A percentile compares a stretch with the other conserved stretches of the same genome.
These are phyloP conservation scores for Pseudomyrmex dendroicus DNA, from an alignment of 1,140 invertebrate species.

Conservation along the genomic window DNA sequence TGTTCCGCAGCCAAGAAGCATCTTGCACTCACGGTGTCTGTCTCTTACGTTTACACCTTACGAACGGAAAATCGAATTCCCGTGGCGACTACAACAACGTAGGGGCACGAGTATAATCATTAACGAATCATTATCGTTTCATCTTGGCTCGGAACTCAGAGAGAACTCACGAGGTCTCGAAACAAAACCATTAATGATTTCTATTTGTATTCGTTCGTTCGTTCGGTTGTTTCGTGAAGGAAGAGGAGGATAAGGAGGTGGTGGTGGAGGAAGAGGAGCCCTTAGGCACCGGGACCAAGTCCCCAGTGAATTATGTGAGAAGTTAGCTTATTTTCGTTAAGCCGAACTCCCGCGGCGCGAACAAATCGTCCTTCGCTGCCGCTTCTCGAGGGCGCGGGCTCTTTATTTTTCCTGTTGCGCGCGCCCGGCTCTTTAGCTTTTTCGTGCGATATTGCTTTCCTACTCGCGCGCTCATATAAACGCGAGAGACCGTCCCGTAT, in stretches of 20 bases:
- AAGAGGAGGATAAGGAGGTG: slow-evolving; percentile 14
- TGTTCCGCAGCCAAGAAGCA: slow-evolving; percentile 61
- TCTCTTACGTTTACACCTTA: slow-evolving; percentile 46
- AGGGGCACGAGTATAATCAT: slow-evolving; percentile 75
- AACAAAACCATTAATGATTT: slow-evolving; percentile 85
- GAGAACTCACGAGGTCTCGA: slow-evolving; percentile 66
- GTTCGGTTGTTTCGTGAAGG: slow-evolving; percentile 65
- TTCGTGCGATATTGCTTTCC: slow-evolving; percentile 61
- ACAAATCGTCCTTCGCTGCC: slow-evolving; percentile 81
- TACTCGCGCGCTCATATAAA: neutral
- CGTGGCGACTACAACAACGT: neutral
- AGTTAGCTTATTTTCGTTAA: slow-evolving; percentile 83
- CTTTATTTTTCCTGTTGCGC: slow-evolving; percentile 76
- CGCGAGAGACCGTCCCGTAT: neutral
- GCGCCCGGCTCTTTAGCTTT: slow-evolving; percentile 32
- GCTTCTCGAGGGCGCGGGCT: slow-evolving; percentile 49
- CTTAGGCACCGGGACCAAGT: slow-evolving; percentile 68
- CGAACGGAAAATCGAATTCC: slow-evolving; percentile 34
- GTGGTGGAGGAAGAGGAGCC: neutral
- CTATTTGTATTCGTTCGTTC: slow-evolving; percentile 83
- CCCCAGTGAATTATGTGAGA: slow-evolving; percentile 84
- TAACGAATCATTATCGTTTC: slow-evolving; percentile 81
- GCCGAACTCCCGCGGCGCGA: slow-evolving; percentile 83
- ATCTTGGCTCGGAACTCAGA: slow-evolving; percentile 55
- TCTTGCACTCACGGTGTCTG: slow-evolving; percentile 11